phyloP scores from a whole-genome alignment of 2,113 vertebrate genomes.

The Psittacula cyanocephala region DNA sequence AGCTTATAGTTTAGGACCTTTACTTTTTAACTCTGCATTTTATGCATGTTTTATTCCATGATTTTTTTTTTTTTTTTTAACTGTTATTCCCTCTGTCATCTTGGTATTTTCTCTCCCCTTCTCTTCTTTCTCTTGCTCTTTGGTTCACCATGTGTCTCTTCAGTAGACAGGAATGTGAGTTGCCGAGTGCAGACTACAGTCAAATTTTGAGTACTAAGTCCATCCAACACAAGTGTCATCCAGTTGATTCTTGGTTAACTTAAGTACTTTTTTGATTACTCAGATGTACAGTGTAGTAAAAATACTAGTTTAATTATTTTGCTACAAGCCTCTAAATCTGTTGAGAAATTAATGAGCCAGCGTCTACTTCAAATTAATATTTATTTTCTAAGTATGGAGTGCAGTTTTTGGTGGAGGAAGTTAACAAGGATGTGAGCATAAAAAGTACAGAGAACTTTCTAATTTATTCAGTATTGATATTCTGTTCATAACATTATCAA shows the following conservation, averaged over 20 bases:
- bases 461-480: background rate
- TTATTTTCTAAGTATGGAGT: background rate
- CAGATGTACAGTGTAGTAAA: background rate
- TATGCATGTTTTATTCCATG: background rate
- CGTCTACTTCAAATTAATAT: background rate
- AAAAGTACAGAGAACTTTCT: background rate
- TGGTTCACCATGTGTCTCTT: background rate
- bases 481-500: background rate
- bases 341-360: background rate
- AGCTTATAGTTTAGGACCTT: background rate
- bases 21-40: background rate
- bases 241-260: background rate
- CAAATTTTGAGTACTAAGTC: background rate
- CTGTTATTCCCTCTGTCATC: background rate
- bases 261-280: background rate
- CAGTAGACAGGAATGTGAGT: background rate
- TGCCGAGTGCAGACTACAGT: background rate
- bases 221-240: background rate
- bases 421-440: background rate
- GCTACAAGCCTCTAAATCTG: background rate
- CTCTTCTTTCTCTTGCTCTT: background rate
- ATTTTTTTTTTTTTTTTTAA: background rate
- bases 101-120: background rate
- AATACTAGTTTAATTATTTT: background rate
- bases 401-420: background rate